Evolutionary conservation across 2,113 vertebrate genomes (phyloP).

Genomic region (Hiodon alosoides): DNA sequence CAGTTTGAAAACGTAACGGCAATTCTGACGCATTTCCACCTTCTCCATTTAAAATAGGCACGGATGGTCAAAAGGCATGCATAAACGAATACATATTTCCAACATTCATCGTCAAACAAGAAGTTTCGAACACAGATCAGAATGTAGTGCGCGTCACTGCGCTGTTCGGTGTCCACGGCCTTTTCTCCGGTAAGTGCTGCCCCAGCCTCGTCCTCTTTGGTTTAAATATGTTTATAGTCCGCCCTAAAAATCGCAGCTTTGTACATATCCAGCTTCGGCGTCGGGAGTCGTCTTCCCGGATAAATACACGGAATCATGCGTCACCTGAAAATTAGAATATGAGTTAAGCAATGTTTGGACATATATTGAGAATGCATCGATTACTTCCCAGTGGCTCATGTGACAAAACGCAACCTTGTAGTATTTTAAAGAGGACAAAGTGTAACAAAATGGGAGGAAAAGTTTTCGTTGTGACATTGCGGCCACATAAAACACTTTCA

Average conservation of each 20-base stretch:
- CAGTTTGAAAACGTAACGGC: conserved; percentile 42
- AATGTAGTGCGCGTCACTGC: conserved; percentile 69
- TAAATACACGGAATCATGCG: conserved; percentile 61
- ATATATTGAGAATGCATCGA: background rate
- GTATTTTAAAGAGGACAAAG: too few species aligned
- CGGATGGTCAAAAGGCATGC: conserved; percentile 72
- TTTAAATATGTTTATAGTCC: conserved; percentile 52
- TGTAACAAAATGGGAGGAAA: background rate
- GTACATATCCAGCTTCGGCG: conserved; percentile 74
- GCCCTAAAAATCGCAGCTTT: conserved; percentile 63
- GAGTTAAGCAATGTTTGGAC: background rate
- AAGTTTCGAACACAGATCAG: conserved; percentile 72
- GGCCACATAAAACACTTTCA: background rate
- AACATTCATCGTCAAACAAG: conserved; percentile 86
- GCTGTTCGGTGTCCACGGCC: conserved; percentile 63
- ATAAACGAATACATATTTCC: conserved; percentile 60
- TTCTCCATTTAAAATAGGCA: conserved; percentile 45
- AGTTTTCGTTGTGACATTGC: background rate
- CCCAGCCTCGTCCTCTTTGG: conserved; percentile 63
- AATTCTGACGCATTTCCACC: conserved; percentile 43
- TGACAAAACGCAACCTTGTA: too few species aligned
- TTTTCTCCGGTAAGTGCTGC: conserved; percentile 78
- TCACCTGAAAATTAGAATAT: conserved; percentile 66
- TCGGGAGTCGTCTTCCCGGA: conserved; percentile 74
- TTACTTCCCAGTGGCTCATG: background rate